These are phyloP conservation scores for Ostrea denselamellosa DNA, from an alignment of 1,140 invertebrate genomes.

Conservation along the genomic window DNA sequence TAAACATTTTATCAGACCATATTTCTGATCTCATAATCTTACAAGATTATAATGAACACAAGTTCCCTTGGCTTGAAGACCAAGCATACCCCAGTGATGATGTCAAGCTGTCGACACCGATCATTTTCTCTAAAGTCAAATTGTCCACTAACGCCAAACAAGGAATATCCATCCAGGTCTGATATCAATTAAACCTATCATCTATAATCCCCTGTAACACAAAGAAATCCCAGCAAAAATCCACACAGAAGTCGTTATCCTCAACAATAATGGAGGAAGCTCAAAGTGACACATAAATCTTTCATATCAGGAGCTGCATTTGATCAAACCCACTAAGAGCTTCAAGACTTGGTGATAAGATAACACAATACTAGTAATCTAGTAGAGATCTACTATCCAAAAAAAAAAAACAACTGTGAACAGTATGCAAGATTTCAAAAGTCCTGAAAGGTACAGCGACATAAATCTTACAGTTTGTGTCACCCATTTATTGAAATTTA, in stretches of 20 bases:
- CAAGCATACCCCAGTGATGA: background rate
- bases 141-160: background rate
- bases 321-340: background rate
- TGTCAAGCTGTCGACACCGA: background rate
- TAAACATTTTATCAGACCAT: no score
- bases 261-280: background rate
- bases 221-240: background rate
- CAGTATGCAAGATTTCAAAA: background rate
- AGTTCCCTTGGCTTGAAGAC: no score
- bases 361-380: background rate
- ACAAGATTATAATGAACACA: no score
- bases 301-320: background rate
- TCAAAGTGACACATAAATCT: background rate
- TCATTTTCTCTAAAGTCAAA: constrained; percentile 1
- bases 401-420: background rate
- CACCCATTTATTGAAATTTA: background rate
- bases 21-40: no score
- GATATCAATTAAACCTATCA: background rate
- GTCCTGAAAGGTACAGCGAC: background rate
- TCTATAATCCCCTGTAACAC: background rate
- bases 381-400: background rate
- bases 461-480: background rate
- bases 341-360: constrained; percentile 7
- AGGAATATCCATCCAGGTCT: background rate
- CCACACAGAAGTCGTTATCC: background rate